Evolutionary conservation across 2,113 vertebrate genomes (phyloP).

Genomic region (Panthera tigris): DNA sequence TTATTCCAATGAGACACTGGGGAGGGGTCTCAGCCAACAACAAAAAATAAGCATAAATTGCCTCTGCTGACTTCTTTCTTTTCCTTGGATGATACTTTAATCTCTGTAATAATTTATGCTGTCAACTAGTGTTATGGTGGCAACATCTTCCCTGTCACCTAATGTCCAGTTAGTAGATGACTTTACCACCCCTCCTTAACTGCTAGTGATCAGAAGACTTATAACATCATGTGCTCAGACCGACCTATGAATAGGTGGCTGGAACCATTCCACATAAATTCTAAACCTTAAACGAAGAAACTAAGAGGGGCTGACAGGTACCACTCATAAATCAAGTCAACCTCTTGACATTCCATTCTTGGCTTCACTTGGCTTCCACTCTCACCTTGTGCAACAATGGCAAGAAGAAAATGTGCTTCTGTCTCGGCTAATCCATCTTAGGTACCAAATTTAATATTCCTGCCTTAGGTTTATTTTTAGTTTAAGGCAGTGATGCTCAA

Average conservation of each 20-base stretch:
- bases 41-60: not conserved
- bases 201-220: not conserved
- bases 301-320: not conserved
- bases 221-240: not conserved
- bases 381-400: not conserved
- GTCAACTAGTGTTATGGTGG: not conserved
- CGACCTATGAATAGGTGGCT: not conserved
- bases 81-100: not conserved
- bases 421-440: not conserved
- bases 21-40: not conserved
- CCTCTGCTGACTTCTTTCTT: not conserved
- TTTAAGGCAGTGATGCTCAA: not conserved
- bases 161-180: not conserved
- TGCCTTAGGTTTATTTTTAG: not conserved
- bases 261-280: not conserved
- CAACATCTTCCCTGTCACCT: not conserved
- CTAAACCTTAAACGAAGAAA: not conserved
- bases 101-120: not conserved
- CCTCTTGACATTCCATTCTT: not conserved
- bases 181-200: not conserved
- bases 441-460: not conserved
- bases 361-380: not conserved
- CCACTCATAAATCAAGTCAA: not conserved
- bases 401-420: not conserved
- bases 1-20: not conserved